Percentiles rank a stretch among this genome's conserved stretches.
Evolutionary conservation across 2,888 invertebrate genomes (phyloP).

Genomic region (Trachelus troglodyta): DNA sequence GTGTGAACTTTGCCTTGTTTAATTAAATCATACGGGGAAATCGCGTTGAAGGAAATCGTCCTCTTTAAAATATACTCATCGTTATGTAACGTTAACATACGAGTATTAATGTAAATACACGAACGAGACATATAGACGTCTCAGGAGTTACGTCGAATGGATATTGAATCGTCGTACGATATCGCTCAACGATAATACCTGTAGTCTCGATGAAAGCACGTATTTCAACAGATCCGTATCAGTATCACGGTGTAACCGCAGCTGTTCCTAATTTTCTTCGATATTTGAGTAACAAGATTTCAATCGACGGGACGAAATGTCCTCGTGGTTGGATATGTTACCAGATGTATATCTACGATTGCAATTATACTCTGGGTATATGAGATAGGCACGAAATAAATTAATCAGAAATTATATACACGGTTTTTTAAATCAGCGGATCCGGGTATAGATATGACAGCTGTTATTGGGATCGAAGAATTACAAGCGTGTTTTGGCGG

Average conservation of each 20-base stretch:
- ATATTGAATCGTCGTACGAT: background rate
- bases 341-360: background rate
- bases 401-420: background rate
- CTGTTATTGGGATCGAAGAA: background rate
- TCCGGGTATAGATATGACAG: background rate
- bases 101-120: background rate
- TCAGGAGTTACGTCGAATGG: background rate
- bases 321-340: background rate
- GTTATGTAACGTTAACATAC: background rate
- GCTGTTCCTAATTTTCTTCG: background rate
- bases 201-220: background rate
- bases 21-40: constrained; percentile 46
- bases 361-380: background rate
- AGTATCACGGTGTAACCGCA: background rate
- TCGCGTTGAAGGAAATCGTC: constrained; percentile 10
- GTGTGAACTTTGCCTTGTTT: background rate
- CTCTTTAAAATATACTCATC: background rate
- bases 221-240: background rate
- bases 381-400: background rate
- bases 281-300: background rate
- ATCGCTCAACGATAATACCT: background rate
- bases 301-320: background rate
- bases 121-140: background rate
- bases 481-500: background rate
- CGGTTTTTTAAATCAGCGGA: background rate